A percentile compares a stretch with the other conserved stretches of the same genome.
These are phyloP conservation scores for Volucella bombylans DNA, from an alignment of 2,888 invertebrate species.

Conservation along the genomic window DNA sequence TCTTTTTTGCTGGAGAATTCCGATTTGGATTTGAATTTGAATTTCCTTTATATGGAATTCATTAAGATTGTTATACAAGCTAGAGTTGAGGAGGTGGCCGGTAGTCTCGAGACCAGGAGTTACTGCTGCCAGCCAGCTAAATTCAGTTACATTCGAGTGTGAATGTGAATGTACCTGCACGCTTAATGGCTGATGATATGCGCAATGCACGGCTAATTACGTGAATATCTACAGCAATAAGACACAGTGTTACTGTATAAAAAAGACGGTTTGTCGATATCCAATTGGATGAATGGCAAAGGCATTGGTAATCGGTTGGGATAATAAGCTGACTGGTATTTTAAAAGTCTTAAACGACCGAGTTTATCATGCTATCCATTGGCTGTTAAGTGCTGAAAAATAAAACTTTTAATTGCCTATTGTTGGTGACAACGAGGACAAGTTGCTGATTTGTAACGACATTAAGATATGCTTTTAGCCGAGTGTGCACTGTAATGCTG, in stretches of 20 bases:
- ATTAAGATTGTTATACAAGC: slow-evolving; percentile 72
- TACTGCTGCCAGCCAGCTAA: slow-evolving; percentile 15
- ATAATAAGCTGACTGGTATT: slow-evolving; percentile 10
- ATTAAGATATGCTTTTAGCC: too few relatives aligned
- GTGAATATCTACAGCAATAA: slow-evolving; percentile 32
- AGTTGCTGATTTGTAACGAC: too few relatives aligned
- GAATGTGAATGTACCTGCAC: slow-evolving; percentile 71
- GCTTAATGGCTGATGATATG: slow-evolving; percentile 68
- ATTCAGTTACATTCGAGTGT: slow-evolving; percentile 52
- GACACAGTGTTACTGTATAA: slow-evolving; percentile 25
- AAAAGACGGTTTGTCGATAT: slow-evolving; percentile 29
- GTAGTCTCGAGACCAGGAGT: neutral
- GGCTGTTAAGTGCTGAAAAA: neutral
- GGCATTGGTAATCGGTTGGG: slow-evolving; percentile 12
- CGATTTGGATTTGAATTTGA: slow-evolving; percentile 71
- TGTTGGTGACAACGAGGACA: too few relatives aligned
- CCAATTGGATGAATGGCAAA: slow-evolving; percentile 37
- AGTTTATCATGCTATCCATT: slow-evolving; percentile 1
- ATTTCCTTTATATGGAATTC: slow-evolving; percentile 73
- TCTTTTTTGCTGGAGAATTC: slow-evolving; percentile 46
- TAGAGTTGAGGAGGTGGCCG: slow-evolving; percentile 50
- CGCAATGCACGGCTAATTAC: slow-evolving; percentile 64
- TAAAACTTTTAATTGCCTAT: slow-evolving; percentile 1
- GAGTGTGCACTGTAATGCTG: too few relatives aligned
- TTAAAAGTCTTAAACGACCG: slow-evolving; percentile 2